Percentiles rank a stretch among this genome's conserved stretches.
Conservation (phyloP, 2,113 vertebrate genomes). For the Psittacus erithacus region DNA sequence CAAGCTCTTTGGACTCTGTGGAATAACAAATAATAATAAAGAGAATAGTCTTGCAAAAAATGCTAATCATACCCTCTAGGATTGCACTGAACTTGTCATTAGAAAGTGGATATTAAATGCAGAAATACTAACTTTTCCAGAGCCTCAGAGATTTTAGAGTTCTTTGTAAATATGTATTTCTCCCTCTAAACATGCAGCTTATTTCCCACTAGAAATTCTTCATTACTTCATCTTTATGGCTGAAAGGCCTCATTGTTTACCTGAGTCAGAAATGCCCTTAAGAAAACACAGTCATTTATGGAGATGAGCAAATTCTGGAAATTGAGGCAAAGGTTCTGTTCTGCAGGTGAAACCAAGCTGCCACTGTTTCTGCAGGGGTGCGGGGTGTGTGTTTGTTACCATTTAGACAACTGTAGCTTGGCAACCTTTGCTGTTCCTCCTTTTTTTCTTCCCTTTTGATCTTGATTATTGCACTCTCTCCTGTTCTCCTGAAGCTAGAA, state of each 20-base stretch:
- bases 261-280: neutral
- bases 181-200: neutral
- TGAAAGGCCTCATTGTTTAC: neutral
- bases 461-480: neutral
- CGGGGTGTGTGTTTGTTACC: neutral
- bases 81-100: neutral
- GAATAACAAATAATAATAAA: neutral
- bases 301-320: neutral
- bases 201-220: neutral
- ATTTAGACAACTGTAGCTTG: neutral
- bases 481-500: neutral
- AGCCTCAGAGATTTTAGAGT: neutral
- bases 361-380: neutral
- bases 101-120: neutral
- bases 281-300: neutral
- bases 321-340: neutral
- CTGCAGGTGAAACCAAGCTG: neutral
- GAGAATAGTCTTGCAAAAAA: neutral
- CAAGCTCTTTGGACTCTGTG: neutral
- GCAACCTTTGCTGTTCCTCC: neutral
- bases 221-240: neutral
- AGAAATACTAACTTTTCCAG: neutral
- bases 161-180: neutral
- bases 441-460: neutral
- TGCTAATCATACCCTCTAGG: neutral